phyloP scores from a whole-genome alignment of 2,888 invertebrate species.

The Nipponacmea schrenckii region DNA sequence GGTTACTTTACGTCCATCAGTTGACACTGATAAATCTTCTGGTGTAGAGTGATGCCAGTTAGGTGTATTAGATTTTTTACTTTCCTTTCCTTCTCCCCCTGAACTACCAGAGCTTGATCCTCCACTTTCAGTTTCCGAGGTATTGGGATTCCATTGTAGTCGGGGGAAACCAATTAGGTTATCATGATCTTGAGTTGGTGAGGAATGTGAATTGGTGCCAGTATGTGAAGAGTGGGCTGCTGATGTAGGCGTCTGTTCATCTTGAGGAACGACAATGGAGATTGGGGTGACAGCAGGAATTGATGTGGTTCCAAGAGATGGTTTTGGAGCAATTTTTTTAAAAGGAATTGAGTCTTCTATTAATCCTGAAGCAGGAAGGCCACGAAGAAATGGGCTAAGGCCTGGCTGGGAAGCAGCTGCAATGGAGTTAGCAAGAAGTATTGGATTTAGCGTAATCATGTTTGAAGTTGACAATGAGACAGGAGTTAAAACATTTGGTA shows the following conservation, averaged over 20 bases:
- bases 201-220: constrained; percentile 10
- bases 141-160: constrained; percentile 45
- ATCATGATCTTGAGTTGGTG: constrained; percentile 36
- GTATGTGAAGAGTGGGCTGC: not conserved
- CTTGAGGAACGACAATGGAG: constrained; percentile 21
- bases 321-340: too few relatives aligned
- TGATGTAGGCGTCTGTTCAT: not conserved
- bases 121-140: not conserved
- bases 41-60: constrained; percentile 18
- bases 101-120: not conserved
- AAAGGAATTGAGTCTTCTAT: not conserved
- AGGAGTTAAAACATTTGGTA: constrained; percentile 38
- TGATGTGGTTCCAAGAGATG: not conserved
- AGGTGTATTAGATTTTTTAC: constrained; percentile 13
- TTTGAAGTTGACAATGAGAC: constrained; percentile 26
- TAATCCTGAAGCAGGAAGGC: constrained; percentile 14
- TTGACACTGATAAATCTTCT: constrained; percentile 30
- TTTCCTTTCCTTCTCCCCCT: not conserved
- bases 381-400: constrained; percentile 1
- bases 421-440: constrained; percentile 19
- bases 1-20: constrained; percentile 57
- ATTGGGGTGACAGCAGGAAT: constrained; percentile 19
- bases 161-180: constrained; percentile 47
- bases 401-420: constrained; percentile 10
- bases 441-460: constrained; percentile 34